A percentile compares a stretch with the other conserved stretches of the same genome.
These are phyloP conservation scores for Zaprionus nigranus DNA, from an alignment of 1,140 invertebrate species.

Conservation along the genomic window DNA sequence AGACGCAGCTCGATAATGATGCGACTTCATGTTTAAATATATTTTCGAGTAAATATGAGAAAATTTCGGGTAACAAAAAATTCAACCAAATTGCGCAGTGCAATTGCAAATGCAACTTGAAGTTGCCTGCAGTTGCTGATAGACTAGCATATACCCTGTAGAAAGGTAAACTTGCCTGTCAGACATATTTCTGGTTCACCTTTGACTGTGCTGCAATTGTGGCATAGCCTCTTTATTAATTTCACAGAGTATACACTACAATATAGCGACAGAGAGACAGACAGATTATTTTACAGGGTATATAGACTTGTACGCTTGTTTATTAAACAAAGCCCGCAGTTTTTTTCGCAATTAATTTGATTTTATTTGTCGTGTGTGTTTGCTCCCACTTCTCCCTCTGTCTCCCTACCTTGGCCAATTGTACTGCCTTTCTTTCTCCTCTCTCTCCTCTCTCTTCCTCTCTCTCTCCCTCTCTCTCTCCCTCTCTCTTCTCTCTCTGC, in stretches of 20 bases:
- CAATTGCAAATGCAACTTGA: background rate
- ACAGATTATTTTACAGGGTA: constrained; percentile 8
- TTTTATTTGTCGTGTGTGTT: constrained; percentile 30
- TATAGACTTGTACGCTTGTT: background rate
- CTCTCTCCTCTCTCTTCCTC: no score
- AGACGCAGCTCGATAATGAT: constrained; percentile 20
- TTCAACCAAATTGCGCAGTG: background rate
- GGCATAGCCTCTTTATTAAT: no score
- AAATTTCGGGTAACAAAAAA: background rate
- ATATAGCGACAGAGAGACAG: no score
- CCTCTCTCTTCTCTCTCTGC: no score
- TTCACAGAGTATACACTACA: no score
- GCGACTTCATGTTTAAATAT: constrained; percentile 14
- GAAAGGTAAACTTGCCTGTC: background rate
- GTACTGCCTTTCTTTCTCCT: no score
- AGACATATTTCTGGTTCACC: no score
- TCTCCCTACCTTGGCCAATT: background rate
- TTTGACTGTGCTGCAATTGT: no score
- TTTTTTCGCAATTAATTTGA: constrained; percentile 53
- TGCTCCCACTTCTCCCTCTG: constrained; percentile 12
- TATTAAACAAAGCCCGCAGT: constrained; percentile 40
- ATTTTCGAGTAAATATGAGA: constrained; percentile 7
- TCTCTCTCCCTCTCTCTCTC: background rate
- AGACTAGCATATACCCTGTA: background rate
- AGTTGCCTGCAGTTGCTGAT: background rate